Evolutionary conservation across 2,797 vertebrate species (phyloP).

Genomic region (Aeoliscus strigatus): DNA sequence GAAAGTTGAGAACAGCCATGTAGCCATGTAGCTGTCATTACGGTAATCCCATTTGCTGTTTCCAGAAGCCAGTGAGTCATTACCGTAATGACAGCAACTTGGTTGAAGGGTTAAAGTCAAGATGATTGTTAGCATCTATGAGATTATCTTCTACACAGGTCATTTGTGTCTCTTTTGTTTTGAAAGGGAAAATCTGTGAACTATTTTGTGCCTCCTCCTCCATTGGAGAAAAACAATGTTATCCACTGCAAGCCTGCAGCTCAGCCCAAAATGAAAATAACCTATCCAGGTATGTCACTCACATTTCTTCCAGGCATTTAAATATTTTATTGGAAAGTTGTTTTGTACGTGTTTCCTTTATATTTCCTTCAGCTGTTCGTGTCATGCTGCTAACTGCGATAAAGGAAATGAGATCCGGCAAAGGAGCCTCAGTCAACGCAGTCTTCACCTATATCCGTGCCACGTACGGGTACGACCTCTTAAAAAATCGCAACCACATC

Average conservation of each 20-base stretch:
- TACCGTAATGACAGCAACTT: too few species aligned
- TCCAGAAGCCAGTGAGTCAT: too few species aligned
- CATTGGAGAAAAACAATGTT: constrained; percentile 72
- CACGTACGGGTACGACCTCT: constrained; percentile 83
- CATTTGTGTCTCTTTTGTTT: constrained; percentile 38
- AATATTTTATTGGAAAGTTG: neutral
- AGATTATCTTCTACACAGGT: neutral
- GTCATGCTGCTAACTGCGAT: constrained; percentile 91
- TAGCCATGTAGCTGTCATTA: too few species aligned
- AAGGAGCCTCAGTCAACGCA: constrained; percentile 87
- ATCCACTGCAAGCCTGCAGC: constrained; percentile 65
- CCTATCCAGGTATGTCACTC: constrained; percentile 83
- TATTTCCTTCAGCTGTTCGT: constrained; percentile 78
- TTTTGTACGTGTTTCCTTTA: neutral
- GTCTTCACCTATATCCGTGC: constrained; percentile 89
- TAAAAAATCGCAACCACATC: constrained; percentile 86
- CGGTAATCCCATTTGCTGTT: too few species aligned
- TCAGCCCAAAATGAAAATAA: constrained; percentile 84
- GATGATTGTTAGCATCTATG: too few species aligned
- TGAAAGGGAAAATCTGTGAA: constrained; percentile 90
- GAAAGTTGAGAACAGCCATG: too few species aligned
- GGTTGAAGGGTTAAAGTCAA: too few species aligned
- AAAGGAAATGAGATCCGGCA: constrained; percentile 89
- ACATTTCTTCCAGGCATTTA: neutral
- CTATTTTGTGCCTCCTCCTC: constrained; percentile 90